phyloP scores from a whole-genome alignment of 1,140 invertebrate genomes.

The Sinella curviseta region DNA sequence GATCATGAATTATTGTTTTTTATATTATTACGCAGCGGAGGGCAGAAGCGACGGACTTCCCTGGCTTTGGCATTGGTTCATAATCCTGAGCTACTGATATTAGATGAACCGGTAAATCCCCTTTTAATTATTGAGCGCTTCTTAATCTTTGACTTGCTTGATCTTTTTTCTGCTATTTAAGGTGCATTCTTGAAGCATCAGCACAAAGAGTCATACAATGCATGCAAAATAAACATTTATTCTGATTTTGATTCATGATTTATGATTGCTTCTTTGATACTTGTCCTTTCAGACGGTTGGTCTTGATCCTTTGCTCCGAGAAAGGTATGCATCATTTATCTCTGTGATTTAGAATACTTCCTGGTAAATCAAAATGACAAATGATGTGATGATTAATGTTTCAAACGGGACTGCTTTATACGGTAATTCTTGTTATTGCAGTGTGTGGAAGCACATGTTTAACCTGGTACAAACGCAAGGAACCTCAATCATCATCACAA shows the following conservation, averaged over 20 bases:
- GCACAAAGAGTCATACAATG: too few species aligned
- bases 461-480: constrained; percentile 75
- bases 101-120: constrained; percentile 2
- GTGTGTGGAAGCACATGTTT: constrained; percentile 87
- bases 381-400: not conserved
- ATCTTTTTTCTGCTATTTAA: not conserved
- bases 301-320: constrained; percentile 5
- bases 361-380: not conserved
- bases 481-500: constrained; percentile 89
- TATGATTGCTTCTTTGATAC: too few species aligned
- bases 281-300: constrained; percentile 4
- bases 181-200: not conserved
- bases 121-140: not conserved
- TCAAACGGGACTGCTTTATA: too few species aligned
- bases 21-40: not conserved
- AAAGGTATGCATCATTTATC: not conserved
- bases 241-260: too few species aligned
- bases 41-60: not conserved
- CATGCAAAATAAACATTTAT: too few species aligned
- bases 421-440: constrained; percentile 52
- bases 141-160: not conserved
- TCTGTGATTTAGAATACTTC: not conserved
- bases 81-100: not conserved
- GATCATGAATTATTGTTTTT: not conserved
- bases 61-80: not conserved